Evolutionary conservation across 2,113 vertebrate genomes (phyloP).

Genomic region (Vulpes ferrilata): DNA sequence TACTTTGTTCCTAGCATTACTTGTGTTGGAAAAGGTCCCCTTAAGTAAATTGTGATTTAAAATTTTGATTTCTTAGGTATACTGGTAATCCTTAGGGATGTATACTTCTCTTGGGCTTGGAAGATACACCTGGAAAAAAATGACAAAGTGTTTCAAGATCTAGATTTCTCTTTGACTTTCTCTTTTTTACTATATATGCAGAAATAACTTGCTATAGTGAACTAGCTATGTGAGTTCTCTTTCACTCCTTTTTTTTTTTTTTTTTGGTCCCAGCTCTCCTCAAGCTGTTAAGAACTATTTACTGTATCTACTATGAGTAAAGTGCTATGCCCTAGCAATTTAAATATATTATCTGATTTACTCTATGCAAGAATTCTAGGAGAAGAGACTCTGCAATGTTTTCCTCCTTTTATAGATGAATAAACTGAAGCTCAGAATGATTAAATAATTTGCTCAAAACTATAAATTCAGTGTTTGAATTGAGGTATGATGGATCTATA

Average conservation of each 20-base stretch:
- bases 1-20: not conserved
- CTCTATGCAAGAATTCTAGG: not conserved
- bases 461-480: constrained; percentile 44
- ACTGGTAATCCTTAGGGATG: not conserved
- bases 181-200: not conserved
- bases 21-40: not conserved
- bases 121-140: not conserved
- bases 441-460: constrained; percentile 29
- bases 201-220: not conserved
- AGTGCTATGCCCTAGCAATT: not conserved
- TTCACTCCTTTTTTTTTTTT: not conserved
- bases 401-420: not conserved
- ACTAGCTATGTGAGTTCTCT: not conserved
- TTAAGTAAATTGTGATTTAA: not conserved
- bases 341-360: not conserved
- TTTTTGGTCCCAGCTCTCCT: not conserved
- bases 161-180: not conserved
- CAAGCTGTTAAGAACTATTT: not conserved
- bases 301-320: not conserved
- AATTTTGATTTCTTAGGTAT: not conserved
- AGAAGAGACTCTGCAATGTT: not conserved
- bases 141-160: not conserved
- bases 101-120: not conserved
- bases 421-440: not conserved
- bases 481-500: not conserved